Base-by-base conservation (phyloP, 2,797 vertebrate genomes). In the Arctocebus calabarensis region DNA sequence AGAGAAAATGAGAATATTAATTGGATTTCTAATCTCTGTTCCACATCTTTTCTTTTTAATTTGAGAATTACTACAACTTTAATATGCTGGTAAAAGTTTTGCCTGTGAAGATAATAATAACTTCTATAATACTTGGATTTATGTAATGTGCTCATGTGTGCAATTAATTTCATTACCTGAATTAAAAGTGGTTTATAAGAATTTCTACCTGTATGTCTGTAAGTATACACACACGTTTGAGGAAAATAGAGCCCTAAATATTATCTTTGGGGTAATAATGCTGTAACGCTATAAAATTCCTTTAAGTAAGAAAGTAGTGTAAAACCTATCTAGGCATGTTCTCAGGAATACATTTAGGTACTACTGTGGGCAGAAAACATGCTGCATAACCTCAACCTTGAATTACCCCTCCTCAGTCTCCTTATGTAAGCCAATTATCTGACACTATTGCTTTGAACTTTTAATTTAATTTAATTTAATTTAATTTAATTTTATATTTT, bases 21-120 rank as follows among this genome's bases (percentile, higher is more conserved):
- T 96, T 97, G 68, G 77, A 97, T 96, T 96, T 97, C 74, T 95
- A 84, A 96, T 96, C 86, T 96, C 74, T 91, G 57, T 86, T 97
- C 87, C 71, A 86, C 32, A 94, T 96, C 91, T 97, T 94, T 94
- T 91, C 71, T 84, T 97, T 93, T 95, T 93, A 92, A 97, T 97
- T 93, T 95, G 74, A 92, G 37, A 97, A 84, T 64, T 85, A 83
- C 19, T 91, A 16, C 22, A 91, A 75, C 17, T 93, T 89, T 90
- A 22, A 81, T 90, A 74, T 71, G 14, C 43, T 77, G 52, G 32
- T 48, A 78, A 88, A 91, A 88, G 4, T 84, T 62, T 95, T 96
- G 22, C 43, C 84, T 57, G 12, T 79, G 61, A 94, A 90, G n/a
- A 94, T 84, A 82, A 66, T 84, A 84, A 66, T 90, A 86, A 90